Evolutionary conservation across 2,888 invertebrate genomes (phyloP), one percentile per base, ranked within the genome.

Genomic region (Phengaris alcon): DNA sequence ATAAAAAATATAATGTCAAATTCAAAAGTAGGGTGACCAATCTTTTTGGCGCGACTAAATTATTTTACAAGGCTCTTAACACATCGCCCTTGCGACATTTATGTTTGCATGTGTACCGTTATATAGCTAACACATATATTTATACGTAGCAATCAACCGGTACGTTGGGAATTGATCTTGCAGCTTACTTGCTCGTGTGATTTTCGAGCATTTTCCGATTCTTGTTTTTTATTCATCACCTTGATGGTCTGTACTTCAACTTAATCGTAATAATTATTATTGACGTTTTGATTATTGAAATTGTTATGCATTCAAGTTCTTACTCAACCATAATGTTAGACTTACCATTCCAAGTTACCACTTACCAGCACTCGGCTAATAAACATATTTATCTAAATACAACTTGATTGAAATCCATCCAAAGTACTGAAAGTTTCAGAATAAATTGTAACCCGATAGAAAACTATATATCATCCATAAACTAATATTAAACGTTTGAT

Each of bases 151-250:
- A 80, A 82, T 82, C 79, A 81, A 84, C 86, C 84, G 83, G 84
- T 85, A 83, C 78, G 79, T 82, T 81, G 81, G 80, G 83, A 84
- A 84, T 82, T 82, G 81, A 83, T 81, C 81, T 82, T 81, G 80
- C 78, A 83, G 80, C 81, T 82, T 81, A 80, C 78, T 79, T 81
- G 79, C 82, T 85, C 83, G 84, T 86, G 84, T 85, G 87, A 90
- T 88, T 88, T 91, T 88, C 83, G 86, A 87, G 84, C 83, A 87
- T 85, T 88, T 87, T 87, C 85, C 84, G 82, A 83, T 80, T 79
- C 78, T 78, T 77, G 78, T 77, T 76, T 76, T 79, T 81, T 80
- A 78, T 73, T 74, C 68, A 59, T 74, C 74, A 77, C 78, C 76
- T 64, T 68, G 69, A 69, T 74, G 68, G 35, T 12, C 52, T 44